Evolutionary conservation across 1,140 invertebrate genomes (phyloP).

Genomic region (Achroia grisella): DNA sequence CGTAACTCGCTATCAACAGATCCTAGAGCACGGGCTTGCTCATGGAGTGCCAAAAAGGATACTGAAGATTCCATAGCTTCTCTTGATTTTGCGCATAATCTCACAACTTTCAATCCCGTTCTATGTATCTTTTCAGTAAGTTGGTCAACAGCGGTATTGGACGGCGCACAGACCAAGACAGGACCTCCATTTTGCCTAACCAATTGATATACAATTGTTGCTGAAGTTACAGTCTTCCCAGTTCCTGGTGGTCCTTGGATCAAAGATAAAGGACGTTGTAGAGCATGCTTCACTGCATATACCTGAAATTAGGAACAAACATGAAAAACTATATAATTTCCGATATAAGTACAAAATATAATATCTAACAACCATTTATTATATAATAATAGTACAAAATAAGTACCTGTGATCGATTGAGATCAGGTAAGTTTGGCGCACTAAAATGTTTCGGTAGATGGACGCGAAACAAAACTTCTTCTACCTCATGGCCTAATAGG

Average conservation of each 20-base stretch:
- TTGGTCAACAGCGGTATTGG: slow-evolving; percentile 99
- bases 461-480: slow-evolving; percentile 93
- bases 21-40: slow-evolving; percentile 96
- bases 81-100: slow-evolving; percentile 97
- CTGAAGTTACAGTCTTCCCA: slow-evolving; percentile 99
- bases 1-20: slow-evolving; percentile 89
- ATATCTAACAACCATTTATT: no score
- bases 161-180: slow-evolving; percentile 98
- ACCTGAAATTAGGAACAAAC: slow-evolving; percentile 75
- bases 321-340: slow-evolving; percentile 3
- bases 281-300: slow-evolving; percentile 98
- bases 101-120: slow-evolving; percentile 97
- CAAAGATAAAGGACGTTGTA: slow-evolving; percentile 96
- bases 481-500: slow-evolving; percentile 96
- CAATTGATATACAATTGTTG: slow-evolving; percentile 98
- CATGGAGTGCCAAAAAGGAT: slow-evolving; percentile 96
- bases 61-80: slow-evolving; percentile 99
- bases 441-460: slow-evolving; percentile 97
- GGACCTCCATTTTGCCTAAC: slow-evolving; percentile 95
- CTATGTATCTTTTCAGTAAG: slow-evolving; percentile 99
- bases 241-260: slow-evolving; percentile 98
- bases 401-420: slow-evolving; percentile 92
- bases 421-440: slow-evolving; percentile 96
- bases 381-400: no score
- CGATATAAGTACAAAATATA: no score